Evolutionary conservation across 2,113 vertebrate species (phyloP).

Genomic region (Colaptes auratus): DNA sequence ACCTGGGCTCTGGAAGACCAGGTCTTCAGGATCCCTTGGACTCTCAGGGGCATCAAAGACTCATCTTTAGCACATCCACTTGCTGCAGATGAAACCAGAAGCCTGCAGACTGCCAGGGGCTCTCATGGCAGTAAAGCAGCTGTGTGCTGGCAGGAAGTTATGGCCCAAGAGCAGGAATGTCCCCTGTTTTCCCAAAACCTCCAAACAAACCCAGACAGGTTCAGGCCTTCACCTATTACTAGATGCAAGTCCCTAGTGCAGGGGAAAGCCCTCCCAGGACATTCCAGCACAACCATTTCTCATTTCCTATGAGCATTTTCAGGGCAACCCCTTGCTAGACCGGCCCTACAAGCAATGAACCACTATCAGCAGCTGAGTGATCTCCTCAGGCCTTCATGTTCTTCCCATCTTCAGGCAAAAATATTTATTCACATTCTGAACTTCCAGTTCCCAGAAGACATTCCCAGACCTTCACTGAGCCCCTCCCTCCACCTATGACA

Average conservation of each 20-base stretch:
- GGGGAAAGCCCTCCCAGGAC: background rate
- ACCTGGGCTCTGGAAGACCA: background rate
- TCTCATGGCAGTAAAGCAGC: background rate
- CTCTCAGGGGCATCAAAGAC: accelerated
- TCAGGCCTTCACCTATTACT: background rate
- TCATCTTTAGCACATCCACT: background rate
- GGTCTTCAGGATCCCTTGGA: background rate
- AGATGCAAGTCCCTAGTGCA: background rate
- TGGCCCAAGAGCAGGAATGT: background rate
- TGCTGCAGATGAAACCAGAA: background rate
- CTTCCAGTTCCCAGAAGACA: conserved; percentile 13
- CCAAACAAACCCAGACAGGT: background rate
- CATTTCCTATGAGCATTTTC: background rate
- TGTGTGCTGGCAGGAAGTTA: background rate
- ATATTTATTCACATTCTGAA: background rate
- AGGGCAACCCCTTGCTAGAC: background rate
- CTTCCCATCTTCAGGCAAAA: background rate
- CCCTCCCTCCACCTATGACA: background rate
- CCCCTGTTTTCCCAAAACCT: background rate
- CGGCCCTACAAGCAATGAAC: background rate
- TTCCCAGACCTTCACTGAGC: conserved; percentile 8
- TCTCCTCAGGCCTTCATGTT: background rate
- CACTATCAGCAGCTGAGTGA: background rate
- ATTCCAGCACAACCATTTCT: background rate
- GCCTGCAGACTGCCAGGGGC: background rate